Evolutionary conservation across 2,113 vertebrate species (phyloP), one percentile per base, ranked within the genome.

Genomic region (Plecturocebus donacophilus): DNA sequence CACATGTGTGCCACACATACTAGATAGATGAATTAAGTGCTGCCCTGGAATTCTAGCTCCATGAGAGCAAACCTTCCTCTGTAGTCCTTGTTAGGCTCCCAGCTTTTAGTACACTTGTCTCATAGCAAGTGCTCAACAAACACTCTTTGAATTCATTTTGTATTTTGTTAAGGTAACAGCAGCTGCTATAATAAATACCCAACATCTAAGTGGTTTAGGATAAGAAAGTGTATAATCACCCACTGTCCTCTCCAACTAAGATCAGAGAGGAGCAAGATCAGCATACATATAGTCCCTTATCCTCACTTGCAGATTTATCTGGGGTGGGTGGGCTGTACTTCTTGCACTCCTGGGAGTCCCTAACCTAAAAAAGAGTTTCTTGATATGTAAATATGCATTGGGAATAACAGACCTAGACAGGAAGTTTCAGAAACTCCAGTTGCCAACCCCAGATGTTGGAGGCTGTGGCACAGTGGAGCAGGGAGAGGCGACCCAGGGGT

Each of bases 271-370:
- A 13, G 38, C 35, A 56, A 68, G 2, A 13, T 3, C 42, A 52
- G 40, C 68, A 45, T 1, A 54, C 19, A 21, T 0, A 0, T 6
- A 56, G n/a, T 61, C 40, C 54, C 21, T 61, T 2, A 4, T 49
- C n/a, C 42, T 93, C 79, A 68, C 45, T 19, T 66, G 13, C 23
- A 87, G 66, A 85, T 81, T 86, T 61, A 61, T 68, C 80, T 86
- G 52, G n/a, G 32, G 45, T 75, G n/a, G 27, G 45, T 75, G 58
- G 40, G 8, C 66, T 82, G 30, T 83, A 42, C 58, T 54, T 42
- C 47, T 80, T 77, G 21, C 70, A 90, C 35, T 66, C 70, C 52
- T 5, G 76, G 42, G 40, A 40, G 17, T 32, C 12, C 27, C 32
- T 71, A 16, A 17, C 32, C 52, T 6, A 12, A 84, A 66, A 79